Conservation (phyloP, 2,113 vertebrate genomes). For the Phaetusa simplex region DNA sequence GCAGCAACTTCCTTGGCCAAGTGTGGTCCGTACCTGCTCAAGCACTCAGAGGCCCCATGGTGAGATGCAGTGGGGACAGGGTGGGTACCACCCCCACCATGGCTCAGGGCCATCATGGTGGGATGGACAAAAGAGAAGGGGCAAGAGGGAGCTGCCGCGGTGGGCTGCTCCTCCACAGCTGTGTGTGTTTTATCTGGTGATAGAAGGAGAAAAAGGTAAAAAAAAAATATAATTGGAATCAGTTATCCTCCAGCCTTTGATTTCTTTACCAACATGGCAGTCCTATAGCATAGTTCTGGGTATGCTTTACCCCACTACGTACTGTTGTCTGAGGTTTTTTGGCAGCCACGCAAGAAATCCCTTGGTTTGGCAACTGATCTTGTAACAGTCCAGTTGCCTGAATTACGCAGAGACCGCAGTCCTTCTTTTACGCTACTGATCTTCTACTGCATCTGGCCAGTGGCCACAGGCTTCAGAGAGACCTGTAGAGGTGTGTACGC, state of each 20-base stretch:
- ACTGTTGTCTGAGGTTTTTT: neutral
- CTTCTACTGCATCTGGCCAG: neutral
- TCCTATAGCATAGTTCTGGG: neutral
- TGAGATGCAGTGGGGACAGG: neutral
- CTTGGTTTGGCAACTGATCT: neutral
- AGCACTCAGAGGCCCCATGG: fast-evolving
- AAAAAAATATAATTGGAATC: neutral
- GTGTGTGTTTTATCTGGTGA: neutral
- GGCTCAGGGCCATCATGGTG: neutral
- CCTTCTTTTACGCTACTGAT: neutral
- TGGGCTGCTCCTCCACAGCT: neutral
- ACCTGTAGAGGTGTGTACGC: fast-evolving
- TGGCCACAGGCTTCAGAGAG: neutral
- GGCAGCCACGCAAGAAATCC: neutral
- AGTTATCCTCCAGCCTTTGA: neutral
- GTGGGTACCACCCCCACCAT: neutral
- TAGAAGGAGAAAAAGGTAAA: neutral
- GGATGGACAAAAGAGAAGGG: neutral
- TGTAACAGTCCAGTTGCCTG: neutral
- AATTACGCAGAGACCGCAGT: fast-evolving
- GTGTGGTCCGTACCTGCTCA: neutral
- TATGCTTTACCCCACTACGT: neutral
- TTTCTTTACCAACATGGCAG: neutral
- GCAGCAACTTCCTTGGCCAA: neutral
- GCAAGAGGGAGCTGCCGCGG: neutral